phyloP scores from a whole-genome alignment of 2,888 invertebrate species.

The Deilephila porcellus region DNA sequence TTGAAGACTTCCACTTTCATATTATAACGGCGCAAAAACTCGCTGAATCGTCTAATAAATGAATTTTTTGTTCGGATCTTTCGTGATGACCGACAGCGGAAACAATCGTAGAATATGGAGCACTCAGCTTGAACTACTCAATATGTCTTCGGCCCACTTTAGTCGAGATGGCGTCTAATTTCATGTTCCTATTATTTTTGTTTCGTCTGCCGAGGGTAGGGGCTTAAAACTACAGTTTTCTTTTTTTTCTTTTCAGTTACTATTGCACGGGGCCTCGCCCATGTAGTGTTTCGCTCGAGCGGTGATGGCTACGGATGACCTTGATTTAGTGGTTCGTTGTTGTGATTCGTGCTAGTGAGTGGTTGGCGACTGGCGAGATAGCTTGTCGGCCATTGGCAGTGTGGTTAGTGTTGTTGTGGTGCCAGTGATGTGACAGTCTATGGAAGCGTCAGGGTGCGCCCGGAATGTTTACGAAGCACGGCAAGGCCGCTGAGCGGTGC shows the following conservation, averaged over 20 bases:
- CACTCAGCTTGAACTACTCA: conserved; percentile 52
- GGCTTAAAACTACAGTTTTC: conserved; percentile 66
- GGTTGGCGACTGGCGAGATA: conserved; percentile 49
- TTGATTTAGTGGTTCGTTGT: conserved; percentile 68
- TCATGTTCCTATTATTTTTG: conserved; percentile 48
- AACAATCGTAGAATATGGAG: conserved; percentile 56
- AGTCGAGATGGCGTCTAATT: conserved; percentile 42
- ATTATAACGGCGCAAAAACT: conserved; percentile 56
- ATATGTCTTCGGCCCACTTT: conserved; percentile 51
- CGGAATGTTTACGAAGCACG: conserved; percentile 83
- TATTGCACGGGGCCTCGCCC: conserved; percentile 63
- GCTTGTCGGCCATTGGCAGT: conserved; percentile 54
- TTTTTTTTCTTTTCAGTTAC: conserved; percentile 83
- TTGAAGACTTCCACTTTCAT: conserved; percentile 60
- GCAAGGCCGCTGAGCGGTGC: conserved; percentile 81
- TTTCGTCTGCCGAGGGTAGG: conserved; percentile 47
- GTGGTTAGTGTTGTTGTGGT: conserved; percentile 64
- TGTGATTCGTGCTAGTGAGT: conserved; percentile 72
- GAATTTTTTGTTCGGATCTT: conserved; percentile 54
- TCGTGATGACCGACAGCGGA: conserved; percentile 48
- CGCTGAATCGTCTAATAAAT: conserved; percentile 43
- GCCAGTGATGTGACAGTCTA: conserved; percentile 81
- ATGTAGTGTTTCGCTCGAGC: conserved; percentile 67
- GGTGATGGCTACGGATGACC: conserved; percentile 79
- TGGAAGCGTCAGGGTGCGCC: conserved; percentile 75